Percentiles rank a stretch among this genome's conserved stretches.
Evolutionary conservation across 2,113 vertebrate species (phyloP).

Genomic region (Gymnogyps californianus): DNA sequence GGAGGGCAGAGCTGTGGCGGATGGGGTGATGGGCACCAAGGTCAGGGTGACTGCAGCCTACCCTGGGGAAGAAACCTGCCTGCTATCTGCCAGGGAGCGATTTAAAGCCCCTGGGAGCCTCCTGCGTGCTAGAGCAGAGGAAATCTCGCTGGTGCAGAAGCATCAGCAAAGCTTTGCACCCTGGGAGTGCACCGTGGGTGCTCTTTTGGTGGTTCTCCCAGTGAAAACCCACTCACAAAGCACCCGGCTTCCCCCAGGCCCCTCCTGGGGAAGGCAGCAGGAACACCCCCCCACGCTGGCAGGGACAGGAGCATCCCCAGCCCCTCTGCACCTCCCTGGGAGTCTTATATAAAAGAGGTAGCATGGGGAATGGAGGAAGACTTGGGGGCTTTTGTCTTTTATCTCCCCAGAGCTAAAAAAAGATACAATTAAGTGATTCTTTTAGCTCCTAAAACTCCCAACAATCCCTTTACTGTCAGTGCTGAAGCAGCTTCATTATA

Average conservation of each 20-base stretch:
- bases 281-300: neutral
- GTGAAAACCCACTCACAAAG: neutral
- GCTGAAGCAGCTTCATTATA: neutral
- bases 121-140: fast-evolving
- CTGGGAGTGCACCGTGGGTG: neutral
- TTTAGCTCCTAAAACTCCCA: conserved; percentile 1
- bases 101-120: neutral
- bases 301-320: neutral
- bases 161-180: neutral
- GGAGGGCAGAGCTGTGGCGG: neutral
- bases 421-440: conserved; percentile 6
- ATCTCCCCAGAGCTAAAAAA: neutral
- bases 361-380: neutral
- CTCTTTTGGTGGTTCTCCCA: neutral
- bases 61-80: no score
- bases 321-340: neutral
- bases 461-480: neutral
- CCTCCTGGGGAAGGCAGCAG: neutral
- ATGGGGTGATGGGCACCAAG: neutral
- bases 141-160: neutral
- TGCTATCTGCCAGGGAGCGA: fast-evolving
- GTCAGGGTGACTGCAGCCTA: neutral
- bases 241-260: neutral
- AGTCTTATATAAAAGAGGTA: neutral
- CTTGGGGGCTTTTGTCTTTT: neutral